Evolutionary conservation across 2,797 vertebrate species (phyloP), one percentile per base, ranked within the genome.

Genomic region (Delichon dasypus): DNA sequence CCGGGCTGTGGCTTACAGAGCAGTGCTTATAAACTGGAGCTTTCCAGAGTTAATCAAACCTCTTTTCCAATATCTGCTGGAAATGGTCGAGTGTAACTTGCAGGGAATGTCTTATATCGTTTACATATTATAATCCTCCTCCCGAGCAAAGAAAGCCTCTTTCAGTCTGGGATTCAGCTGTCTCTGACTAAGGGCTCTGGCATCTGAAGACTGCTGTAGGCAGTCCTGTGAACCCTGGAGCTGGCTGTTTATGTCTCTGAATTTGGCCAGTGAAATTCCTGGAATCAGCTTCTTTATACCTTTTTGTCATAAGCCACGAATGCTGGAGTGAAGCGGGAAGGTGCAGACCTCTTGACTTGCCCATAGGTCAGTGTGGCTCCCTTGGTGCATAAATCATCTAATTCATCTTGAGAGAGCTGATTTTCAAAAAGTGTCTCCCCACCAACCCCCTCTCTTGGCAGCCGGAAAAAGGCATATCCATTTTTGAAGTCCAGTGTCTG

Each of bases 271-370:
- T 1, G 0, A 83, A 85, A 84, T 90, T 94, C 79, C 89, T 93
- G 93, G 70, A 82, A 90, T 73, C 70, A 93, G 75, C 67, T 75
- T 36, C 89, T 95, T 90, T 91, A 84, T 98, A 99, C 99, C 99
- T 99, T 99, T 96, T 99, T 99, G 98, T 99, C 98, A 40, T 99
- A 98, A 89, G 97, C 97, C 89, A 99, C 99, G 7, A 99, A 97
- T 10, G 98, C 98, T 61, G 99, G 99, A 84, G 98, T 62, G 95
- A 99, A 99, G 26, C 92, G 88, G 13, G 97, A 48, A 22, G 91
- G 90, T 2, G 97, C 93, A 47, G 91, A 42, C 36, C 77, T 90
- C 70, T 95, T 97, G 65, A 90, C 65, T 45, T 95, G 90, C 26
- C 98, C 98, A 0, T 98, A 98, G 19, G 97, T 98, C 44, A 98